Percentiles rank a stretch among this genome's conserved stretches.
phyloP scores from a whole-genome alignment of 2,797 vertebrate genomes.

The Erithacus rubecula region DNA sequence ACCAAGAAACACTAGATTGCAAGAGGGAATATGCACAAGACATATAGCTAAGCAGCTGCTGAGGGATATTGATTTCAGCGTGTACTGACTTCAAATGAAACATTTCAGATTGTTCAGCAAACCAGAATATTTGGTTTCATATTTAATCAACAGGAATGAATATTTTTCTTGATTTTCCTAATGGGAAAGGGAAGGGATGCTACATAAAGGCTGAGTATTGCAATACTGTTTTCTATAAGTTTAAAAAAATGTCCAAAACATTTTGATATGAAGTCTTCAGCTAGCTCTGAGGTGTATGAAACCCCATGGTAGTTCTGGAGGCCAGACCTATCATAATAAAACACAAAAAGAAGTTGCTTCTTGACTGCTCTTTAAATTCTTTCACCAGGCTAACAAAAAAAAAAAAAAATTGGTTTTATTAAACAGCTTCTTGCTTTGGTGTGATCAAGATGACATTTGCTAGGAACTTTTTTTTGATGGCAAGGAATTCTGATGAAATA shows the following conservation, averaged over 20 bases:
- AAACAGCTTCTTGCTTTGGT: background rate
- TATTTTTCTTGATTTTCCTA: background rate
- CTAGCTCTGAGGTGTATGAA: background rate
- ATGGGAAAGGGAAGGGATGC: background rate
- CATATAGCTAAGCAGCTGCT: conserved; percentile 6
- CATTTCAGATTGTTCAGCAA: conserved; percentile 14
- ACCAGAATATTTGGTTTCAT: conserved; percentile 28
- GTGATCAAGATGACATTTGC: background rate
- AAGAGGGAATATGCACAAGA: background rate
- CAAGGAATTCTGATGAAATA: background rate
- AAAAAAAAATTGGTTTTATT: background rate
- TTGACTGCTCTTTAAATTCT: background rate
- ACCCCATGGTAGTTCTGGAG: background rate
- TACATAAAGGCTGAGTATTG: background rate
- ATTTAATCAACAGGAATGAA: background rate
- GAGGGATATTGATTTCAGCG: background rate
- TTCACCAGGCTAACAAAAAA: background rate
- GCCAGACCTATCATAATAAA: background rate
- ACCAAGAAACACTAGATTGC: background rate
- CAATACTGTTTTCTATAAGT: background rate
- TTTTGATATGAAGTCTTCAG: background rate
- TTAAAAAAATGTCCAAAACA: background rate
- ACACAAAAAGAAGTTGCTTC: background rate
- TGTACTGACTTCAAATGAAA: conserved; percentile 22
- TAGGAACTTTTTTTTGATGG: background rate